These are phyloP conservation scores for Rattus rattus DNA, from an alignment of 2,113 vertebrate genomes.

Conservation along the genomic window DNA sequence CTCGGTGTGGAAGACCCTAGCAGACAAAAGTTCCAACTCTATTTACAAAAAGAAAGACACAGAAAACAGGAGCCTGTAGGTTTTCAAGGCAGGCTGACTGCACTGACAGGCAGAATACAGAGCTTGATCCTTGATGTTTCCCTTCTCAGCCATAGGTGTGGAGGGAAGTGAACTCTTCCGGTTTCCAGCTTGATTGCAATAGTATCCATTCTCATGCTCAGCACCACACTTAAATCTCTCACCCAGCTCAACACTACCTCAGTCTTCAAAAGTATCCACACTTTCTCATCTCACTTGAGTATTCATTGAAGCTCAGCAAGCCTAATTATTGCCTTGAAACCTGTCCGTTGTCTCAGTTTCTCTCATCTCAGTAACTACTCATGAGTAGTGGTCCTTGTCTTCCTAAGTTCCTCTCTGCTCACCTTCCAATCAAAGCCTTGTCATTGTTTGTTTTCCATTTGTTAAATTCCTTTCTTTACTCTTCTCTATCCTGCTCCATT, in stretches of 20 bases:
- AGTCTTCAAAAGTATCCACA: neutral
- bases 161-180: neutral
- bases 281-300: neutral
- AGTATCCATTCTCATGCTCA: neutral
- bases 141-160: neutral
- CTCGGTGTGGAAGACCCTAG: neutral
- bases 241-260: neutral
- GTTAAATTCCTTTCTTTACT: neutral
- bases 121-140: neutral
- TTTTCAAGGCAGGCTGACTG: neutral
- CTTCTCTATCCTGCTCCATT: neutral
- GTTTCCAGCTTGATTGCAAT: neutral
- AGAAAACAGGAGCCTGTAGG: neutral
- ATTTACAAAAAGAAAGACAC: neutral
- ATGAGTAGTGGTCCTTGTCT: neutral
- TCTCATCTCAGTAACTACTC: neutral
- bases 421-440: neutral
- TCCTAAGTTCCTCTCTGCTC: neutral
- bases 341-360: neutral
- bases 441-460: neutral
- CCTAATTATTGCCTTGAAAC: neutral
- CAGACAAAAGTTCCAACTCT: neutral
- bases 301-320: neutral
- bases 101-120: neutral
- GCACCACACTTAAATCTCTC: fast-evolving